These are phyloP conservation scores for Ferrisia virgata DNA, from an alignment of 2,888 invertebrate species.

Conservation along the genomic window DNA sequence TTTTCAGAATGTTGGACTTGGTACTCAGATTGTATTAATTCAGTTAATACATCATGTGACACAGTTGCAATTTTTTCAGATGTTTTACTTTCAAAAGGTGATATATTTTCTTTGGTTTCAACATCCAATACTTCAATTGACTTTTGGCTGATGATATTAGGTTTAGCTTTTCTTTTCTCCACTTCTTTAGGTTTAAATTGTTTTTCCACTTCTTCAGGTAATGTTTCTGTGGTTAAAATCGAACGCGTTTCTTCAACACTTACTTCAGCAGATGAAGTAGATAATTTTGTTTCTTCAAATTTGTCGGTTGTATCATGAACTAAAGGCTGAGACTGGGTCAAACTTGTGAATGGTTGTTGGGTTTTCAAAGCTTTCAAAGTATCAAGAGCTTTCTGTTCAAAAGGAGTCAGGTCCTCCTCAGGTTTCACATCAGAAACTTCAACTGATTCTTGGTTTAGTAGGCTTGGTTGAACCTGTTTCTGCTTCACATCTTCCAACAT, in stretches of 20 bases:
- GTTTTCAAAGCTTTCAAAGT: constrained; percentile 54
- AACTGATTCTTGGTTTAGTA: not conserved
- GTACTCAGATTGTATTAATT: constrained; percentile 29
- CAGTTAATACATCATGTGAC: not conserved
- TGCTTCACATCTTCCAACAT: constrained; percentile 49
- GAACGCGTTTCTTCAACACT: constrained; percentile 50
- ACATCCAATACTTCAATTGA: constrained; percentile 33
- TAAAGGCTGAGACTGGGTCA: constrained; percentile 54
- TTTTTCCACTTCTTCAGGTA: constrained; percentile 38
- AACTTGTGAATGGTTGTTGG: constrained; percentile 52
- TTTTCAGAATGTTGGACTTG: not conserved
- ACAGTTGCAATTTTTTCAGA: not conserved
- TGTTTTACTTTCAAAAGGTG: not conserved
- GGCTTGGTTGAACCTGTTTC: constrained; percentile 51
- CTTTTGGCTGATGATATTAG: constrained; percentile 19
- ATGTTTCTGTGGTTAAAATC: constrained; percentile 47
- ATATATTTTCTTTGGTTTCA: not conserved
- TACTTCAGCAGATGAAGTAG: constrained; percentile 49
- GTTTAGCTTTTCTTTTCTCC: constrained; percentile 24
- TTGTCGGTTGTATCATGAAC: constrained; percentile 52
- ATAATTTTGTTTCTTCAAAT: not conserved
- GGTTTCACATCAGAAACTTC: not conserved
- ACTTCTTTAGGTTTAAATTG: constrained; percentile 44
- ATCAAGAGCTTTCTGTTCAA: constrained; percentile 49
- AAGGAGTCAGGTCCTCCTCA: not conserved